Evolutionary conservation across 2,113 vertebrate genomes (phyloP).

Genomic region (Marmota monax): DNA sequence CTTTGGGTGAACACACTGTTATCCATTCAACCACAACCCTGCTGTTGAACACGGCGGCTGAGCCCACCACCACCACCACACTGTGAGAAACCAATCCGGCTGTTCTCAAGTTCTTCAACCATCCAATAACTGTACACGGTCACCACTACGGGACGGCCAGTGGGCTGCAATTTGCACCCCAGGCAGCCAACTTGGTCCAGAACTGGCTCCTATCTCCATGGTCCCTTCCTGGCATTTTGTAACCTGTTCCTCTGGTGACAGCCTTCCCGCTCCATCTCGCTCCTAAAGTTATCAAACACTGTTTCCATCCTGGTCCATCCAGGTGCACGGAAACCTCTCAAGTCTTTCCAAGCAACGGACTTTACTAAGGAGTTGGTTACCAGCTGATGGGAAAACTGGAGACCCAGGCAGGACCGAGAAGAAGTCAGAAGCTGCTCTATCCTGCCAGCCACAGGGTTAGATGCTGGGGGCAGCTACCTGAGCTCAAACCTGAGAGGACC

Average conservation of each 20-base stretch:
- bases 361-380: not conserved
- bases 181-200: not conserved
- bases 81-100: not conserved
- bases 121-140: not conserved
- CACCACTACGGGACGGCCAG: rapidly evolving
- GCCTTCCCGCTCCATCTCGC: not conserved
- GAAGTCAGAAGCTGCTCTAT: not conserved
- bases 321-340: not conserved
- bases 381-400: not conserved
- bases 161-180: not conserved
- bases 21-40: not conserved
- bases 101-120: not conserved
- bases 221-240: not conserved
- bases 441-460: not conserved
- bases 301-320: not conserved
- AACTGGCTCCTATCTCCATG: not conserved
- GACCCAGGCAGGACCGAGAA: not conserved
- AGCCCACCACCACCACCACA: too few relatives aligned
- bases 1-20: not conserved
- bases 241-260: not conserved
- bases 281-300: not conserved
- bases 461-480: rapidly evolving
- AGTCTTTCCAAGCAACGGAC: not conserved
- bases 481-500: not conserved
- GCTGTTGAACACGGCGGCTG: not conserved